Percentiles rank a stretch among this genome's conserved stretches.
phyloP scores from a whole-genome alignment of 2,113 vertebrate species.

The Labeo rohita region DNA sequence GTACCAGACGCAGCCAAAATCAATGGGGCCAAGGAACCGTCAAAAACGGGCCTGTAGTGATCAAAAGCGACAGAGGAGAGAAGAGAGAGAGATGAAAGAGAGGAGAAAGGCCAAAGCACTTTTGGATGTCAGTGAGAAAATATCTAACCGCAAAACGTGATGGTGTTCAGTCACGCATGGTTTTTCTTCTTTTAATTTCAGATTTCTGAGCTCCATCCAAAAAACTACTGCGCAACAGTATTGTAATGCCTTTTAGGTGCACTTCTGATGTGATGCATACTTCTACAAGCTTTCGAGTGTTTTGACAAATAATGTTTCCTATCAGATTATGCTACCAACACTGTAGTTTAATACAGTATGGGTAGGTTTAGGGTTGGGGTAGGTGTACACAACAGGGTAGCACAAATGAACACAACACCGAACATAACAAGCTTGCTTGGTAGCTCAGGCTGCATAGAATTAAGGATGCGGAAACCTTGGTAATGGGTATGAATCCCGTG shows the following conservation, averaged over 20 bases:
- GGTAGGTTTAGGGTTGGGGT: no score
- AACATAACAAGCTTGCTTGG: no score
- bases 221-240: not conserved
- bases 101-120: not conserved
- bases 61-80: slow-evolving; percentile 23
- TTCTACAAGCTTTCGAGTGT: not conserved
- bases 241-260: not conserved
- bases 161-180: not conserved
- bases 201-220: not conserved
- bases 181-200: slow-evolving; percentile 1
- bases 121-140: not conserved
- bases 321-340: no score
- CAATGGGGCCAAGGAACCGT: slow-evolving; percentile 53
- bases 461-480: no score
- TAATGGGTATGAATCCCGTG: no score
- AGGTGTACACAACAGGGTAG: no score
- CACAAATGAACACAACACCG: no score
- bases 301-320: no score
- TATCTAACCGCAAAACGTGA: slow-evolving; percentile 27
- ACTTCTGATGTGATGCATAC: not conserved
- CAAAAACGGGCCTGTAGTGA: slow-evolving; percentile 36
- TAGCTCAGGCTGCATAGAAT: no score
- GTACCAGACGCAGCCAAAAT: slow-evolving; percentile 41
- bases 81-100: slow-evolving; percentile 23
- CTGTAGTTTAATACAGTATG: no score